A percentile compares a stretch with the other conserved stretches of the same genome.
Conservation (phyloP, 2,888 invertebrate genomes). For the Cyclophora albipunctata region DNA sequence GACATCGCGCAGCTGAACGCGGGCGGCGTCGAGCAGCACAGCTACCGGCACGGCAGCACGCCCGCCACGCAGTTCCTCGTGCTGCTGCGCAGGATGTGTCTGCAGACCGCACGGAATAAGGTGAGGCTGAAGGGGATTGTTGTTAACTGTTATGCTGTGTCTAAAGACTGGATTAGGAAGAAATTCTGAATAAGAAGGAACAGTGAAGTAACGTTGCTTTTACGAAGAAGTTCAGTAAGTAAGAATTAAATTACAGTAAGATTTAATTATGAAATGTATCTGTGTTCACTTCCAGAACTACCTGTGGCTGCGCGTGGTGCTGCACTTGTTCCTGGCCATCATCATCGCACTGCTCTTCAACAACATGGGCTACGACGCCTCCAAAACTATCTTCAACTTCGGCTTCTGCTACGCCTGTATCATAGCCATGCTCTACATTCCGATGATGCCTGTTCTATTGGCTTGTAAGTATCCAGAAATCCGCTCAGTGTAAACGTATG, state of each 20-base stretch:
- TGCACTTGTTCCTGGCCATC: conserved; percentile 81
- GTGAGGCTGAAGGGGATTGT: conserved; percentile 33
- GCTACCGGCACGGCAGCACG: conserved; percentile 73
- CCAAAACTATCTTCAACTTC: conserved; percentile 88
- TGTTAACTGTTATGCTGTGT: not conserved
- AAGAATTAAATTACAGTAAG: no score
- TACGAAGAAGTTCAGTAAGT: no score
- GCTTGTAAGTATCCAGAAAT: conserved; percentile 81
- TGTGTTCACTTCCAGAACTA: conserved; percentile 74
- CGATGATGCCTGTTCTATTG: conserved; percentile 87
- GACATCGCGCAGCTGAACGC: conserved; percentile 62
- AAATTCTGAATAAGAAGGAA: no score
- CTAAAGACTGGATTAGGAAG: no score
- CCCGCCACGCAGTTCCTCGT: conserved; percentile 81
- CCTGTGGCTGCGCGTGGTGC: conserved; percentile 79
- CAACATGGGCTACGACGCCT: conserved; percentile 85
- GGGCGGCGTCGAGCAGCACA: conserved; percentile 60
- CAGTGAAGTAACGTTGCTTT: no score
- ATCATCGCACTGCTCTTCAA: conserved; percentile 82
- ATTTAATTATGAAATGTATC: no score
- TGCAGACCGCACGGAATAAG: conserved; percentile 85
- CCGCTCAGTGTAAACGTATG: not conserved
- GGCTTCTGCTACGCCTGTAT: conserved; percentile 88
- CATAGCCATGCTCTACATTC: conserved; percentile 86
- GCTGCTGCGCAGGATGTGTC: conserved; percentile 80